Percentiles rank a stretch among this genome's conserved stretches.
These are phyloP conservation scores for Macaria notata DNA, from an alignment of 2,888 invertebrate genomes.

Conservation along the genomic window DNA sequence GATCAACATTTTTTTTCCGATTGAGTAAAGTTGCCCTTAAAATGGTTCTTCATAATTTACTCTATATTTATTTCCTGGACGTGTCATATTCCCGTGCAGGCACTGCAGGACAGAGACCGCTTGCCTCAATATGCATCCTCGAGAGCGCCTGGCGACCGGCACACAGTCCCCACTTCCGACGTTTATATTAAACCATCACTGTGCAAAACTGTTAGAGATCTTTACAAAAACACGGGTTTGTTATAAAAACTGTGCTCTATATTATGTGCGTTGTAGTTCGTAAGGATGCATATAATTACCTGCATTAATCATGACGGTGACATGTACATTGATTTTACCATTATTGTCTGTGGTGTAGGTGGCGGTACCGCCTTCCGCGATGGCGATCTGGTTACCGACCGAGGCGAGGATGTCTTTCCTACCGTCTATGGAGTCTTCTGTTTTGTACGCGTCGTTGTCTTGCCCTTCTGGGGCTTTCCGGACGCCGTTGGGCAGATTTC, in stretches of 20 bases:
- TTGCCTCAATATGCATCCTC: conserved; percentile 82
- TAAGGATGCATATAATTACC: conserved; percentile 83
- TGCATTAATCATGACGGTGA: conserved; percentile 92
- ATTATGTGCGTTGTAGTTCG: conserved; percentile 48
- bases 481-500: conserved; percentile 74
- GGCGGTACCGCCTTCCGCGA: conserved; percentile 75
- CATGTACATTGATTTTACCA: conserved; percentile 94
- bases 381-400: conserved; percentile 66
- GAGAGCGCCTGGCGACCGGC: conserved; percentile 61
- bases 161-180: conserved; percentile 57
- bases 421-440: conserved; percentile 83
- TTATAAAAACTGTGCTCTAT: conserved; percentile 48
- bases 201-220: conserved; percentile 75
- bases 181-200: conserved; percentile 65
- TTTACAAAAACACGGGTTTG: conserved; percentile 45
- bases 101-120: conserved; percentile 63
- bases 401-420: conserved; percentile 75
- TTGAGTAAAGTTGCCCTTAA: no score
- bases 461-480: conserved; percentile 91
- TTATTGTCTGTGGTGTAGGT: conserved; percentile 88
- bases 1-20: no score
- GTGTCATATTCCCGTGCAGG: conserved; percentile 42
- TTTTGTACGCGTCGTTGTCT: conserved; percentile 87
- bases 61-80: no score
- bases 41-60: no score